A percentile compares a stretch with the other conserved stretches of the same genome.
phyloP scores from a whole-genome alignment of 2,113 vertebrate genomes.

The Gallinago media region DNA sequence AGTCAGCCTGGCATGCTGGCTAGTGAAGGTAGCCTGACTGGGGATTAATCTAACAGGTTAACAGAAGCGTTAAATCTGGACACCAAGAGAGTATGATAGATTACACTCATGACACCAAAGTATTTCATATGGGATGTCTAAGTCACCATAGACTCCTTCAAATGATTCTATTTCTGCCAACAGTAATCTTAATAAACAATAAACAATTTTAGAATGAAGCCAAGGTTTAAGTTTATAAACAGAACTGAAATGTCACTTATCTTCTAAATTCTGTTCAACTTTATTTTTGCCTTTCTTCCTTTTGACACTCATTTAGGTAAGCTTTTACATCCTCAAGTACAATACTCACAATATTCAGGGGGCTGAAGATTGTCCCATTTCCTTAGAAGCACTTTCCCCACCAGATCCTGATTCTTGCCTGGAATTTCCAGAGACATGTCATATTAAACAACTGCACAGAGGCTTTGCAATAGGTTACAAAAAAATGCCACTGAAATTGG shows the following conservation, averaged over 20 bases:
- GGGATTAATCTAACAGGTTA: background rate
- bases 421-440: background rate
- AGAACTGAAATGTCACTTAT: background rate
- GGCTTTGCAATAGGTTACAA: background rate
- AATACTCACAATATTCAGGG: background rate
- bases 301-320: background rate
- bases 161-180: background rate
- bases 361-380: background rate
- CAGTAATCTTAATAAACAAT: background rate
- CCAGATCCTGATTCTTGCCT: background rate
- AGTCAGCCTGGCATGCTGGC: rapidly evolving
- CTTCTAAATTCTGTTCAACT: background rate
- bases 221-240: background rate
- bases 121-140: background rate
- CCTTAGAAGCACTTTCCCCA: background rate
- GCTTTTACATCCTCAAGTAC: background rate
- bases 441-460: background rate
- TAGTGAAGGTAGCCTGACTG: background rate
- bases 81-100: background rate
- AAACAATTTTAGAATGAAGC: background rate
- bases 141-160: background rate
- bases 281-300: background rate
- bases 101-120: background rate
- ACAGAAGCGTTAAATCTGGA: background rate
- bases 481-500: background rate